phyloP scores from a whole-genome alignment of 2,888 invertebrate genomes.

The Lasius fuliginosus region DNA sequence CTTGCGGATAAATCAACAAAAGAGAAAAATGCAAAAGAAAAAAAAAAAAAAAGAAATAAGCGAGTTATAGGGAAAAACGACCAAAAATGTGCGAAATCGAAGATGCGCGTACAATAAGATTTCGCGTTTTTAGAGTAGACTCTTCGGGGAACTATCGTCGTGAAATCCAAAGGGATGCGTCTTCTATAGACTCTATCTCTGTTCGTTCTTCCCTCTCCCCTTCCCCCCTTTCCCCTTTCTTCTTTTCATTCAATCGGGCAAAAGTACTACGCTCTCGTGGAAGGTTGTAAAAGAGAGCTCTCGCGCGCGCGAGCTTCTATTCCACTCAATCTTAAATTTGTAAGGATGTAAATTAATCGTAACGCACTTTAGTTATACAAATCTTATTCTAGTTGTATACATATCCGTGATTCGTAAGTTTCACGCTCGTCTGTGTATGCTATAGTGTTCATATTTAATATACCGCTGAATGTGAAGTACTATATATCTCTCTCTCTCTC shows the following conservation, averaged over 20 bases:
- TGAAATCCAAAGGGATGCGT: constrained; percentile 36
- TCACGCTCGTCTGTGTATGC: constrained; percentile 23
- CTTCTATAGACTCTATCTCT: constrained; percentile 19
- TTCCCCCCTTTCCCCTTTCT: background rate
- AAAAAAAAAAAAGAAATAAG: constrained; percentile 39
- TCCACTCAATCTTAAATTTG: constrained; percentile 30
- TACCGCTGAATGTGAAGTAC: constrained; percentile 22
- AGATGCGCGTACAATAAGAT: constrained; percentile 41
- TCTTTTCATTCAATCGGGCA: constrained; percentile 46
- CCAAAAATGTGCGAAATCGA: constrained; percentile 57
- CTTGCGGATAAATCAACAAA: constrained; percentile 39
- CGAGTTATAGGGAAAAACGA: constrained; percentile 52
- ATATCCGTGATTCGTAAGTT: constrained; percentile 43
- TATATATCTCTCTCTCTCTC: background rate
- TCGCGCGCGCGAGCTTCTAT: constrained; percentile 19
- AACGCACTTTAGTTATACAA: constrained; percentile 35
- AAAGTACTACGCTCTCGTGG: constrained; percentile 46
- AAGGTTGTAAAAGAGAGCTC: constrained; percentile 35
- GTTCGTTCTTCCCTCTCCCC: constrained; percentile 43
- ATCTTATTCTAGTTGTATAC: constrained; percentile 28
- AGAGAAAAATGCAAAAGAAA: constrained; percentile 31
- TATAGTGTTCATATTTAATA: constrained; percentile 7
- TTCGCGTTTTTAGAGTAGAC: constrained; percentile 46
- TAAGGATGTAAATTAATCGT: constrained; percentile 11
- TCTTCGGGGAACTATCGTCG: constrained; percentile 27